Base-by-base conservation (phyloP, 2,888 invertebrate genomes). In the Merodon equestris region DNA sequence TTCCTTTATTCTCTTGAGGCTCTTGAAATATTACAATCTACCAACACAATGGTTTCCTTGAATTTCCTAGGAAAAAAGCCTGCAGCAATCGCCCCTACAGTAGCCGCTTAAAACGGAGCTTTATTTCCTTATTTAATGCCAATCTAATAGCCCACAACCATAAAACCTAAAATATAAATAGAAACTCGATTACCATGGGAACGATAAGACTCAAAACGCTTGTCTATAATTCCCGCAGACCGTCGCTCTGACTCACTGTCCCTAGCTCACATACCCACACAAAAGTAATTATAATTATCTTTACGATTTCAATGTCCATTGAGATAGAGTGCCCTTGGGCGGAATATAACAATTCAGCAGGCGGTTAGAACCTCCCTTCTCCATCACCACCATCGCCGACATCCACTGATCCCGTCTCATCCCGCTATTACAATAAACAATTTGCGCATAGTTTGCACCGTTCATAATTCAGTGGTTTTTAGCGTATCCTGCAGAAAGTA, bases 221-320 rank as follows among this genome's bases (percentile, higher is more conserved):
- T 27, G 27, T 27, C 27, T 2, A 27, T 7, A 27, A 27, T 27
- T 27, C 27, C 27, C 27, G 7, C 27, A 7, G 3, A 27, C 27
- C 7, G 7, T 27, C 27, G 27, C 45, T 18, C 38, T 45, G 45
- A 50, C 27, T 53, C 58, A 47, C 63, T 70, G 44, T 19, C 9
- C 14, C 34, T 3, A n/a, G 18, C 9, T 40, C 4, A 18, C 54
- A 56, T 67, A 63, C 72, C 34, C 68, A 70, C 27, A 27, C 56
- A 47, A 74, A 74, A 79, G 63, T 79, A 79, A 79, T 79, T 79
- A 70, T 74, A 79, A 74, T 79, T 70, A 79, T 79, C 74, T 74
- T 70, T 70, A 79, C 70, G 74, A 70, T 61, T 70, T 51, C 19
- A 79, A 63, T 45, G 64, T 70, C 64, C 70, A 72, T 71, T 67